Base-by-base conservation (phyloP, 2,797 vertebrate genomes). In the Channallabes apus region DNA sequence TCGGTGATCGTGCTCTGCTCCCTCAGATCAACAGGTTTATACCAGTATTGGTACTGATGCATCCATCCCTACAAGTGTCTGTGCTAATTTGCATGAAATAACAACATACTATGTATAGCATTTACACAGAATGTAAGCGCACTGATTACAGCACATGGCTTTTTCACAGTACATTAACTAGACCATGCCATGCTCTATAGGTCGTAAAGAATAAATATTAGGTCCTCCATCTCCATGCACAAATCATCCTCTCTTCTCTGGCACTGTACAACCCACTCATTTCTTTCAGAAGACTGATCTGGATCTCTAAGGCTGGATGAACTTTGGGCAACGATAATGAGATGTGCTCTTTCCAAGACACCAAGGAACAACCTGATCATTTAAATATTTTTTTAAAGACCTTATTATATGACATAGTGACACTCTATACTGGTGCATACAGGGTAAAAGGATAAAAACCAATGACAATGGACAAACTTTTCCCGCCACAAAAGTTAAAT, bases 281-380 rank as follows among this genome's bases (percentile, higher is more conserved):
- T 62, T 79, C 77, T 17, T 62, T 18, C 59, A 79, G 58, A 22
- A 64, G 77, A 24, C 59, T 62, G 35, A 62, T 27, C 58, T 41
- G 77, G 59, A 41, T 79, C 77, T 79, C 59, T 27, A n/a, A 64
- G 58, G 35, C 24, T 79, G 17, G n/a, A 79, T 79, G 41, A 79
- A 61, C 58, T 62, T 77, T 58, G 51, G 9, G 3, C 17, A 79
- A 64, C 7, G 32, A 79, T 79, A 41, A 79, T 79, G 59, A 24
- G 22, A 27, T 8, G 59, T 4, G 15, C 35, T 62, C 22, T 27
- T 41, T 41, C 35, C 59, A 79, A 79, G 59, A 62, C 58, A 79
- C 41, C 51, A 54, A 58, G 58, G 22, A 58, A 58, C 27, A 32
- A 58, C 24, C 6, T 38, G 56, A 29, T 61, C 32, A 61, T 61